Conservation (phyloP, 2,113 vertebrate species). For the Pao palembangensis region DNA sequence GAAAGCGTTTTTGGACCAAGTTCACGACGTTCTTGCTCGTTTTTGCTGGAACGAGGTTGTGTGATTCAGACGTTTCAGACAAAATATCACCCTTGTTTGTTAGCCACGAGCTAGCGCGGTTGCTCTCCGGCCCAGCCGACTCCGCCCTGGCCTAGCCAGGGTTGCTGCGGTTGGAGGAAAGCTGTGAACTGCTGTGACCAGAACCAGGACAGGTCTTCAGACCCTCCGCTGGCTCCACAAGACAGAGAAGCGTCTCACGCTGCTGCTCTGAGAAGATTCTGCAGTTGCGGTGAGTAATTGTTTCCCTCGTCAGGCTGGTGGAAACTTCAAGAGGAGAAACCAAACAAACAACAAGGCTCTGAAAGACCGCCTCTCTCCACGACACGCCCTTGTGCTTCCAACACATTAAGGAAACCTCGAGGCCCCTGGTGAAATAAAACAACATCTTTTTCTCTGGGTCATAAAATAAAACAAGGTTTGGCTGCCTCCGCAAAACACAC, state of each 20-base stretch:
- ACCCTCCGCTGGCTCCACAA: constrained; percentile 19
- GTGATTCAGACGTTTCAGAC: no score
- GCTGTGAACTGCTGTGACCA: no score
- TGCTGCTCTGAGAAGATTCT: no score
- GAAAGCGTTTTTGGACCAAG: no score
- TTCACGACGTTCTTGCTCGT: no score
- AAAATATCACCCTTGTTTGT: no score
- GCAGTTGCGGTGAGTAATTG: constrained; percentile 32
- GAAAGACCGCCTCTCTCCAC: constrained; percentile 30
- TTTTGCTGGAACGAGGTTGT: neutral
- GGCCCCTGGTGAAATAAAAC: constrained; percentile 70
- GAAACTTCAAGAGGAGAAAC: constrained; percentile 33
- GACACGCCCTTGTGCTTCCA: constrained; percentile 64
- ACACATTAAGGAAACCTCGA: constrained; percentile 70
- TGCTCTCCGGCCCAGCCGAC: no score
- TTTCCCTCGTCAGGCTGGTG: constrained; percentile 33
- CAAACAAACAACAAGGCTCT: constrained; percentile 37
- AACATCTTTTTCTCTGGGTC: constrained; percentile 59
- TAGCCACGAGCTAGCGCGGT: no score
- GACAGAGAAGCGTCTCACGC: no score
- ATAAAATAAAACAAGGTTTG: constrained; percentile 59
- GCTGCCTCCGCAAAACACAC: constrained; percentile 55
- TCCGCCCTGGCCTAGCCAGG: no score
- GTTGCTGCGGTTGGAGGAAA: no score
- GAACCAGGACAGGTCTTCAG: neutral